Evolutionary conservation across 2,113 vertebrate genomes (phyloP), one percentile per base, ranked within the genome.

Genomic region (Fulica atra): DNA sequence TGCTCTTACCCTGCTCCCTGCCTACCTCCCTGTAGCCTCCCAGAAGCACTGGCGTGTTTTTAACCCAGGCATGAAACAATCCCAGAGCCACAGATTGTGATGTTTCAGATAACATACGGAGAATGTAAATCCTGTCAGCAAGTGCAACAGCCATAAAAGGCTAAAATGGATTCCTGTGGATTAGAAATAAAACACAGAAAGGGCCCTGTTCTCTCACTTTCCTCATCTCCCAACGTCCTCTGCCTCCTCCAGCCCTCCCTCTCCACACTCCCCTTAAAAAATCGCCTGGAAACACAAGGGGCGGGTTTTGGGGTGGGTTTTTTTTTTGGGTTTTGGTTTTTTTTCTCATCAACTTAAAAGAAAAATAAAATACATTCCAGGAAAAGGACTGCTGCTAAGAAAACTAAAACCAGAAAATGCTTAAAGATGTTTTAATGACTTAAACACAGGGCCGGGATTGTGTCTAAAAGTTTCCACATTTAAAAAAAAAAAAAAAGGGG

Each of bases 361-460:
- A 98, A 98, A 98, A 98, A 98, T 98, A 98, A 98, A 98, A 98
- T 96, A 97, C 97, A 94, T 98, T 98, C 98, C 98, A 98, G 98
- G 98, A 98, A 98, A 97, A 92, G 97, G 96, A 94, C 92, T 96
- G 97, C 98, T 98, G 98, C 96, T 93, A 97, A 97, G 97, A 97
- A 98, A 98, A 98, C 97, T 96, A 97, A 98, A 98, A 98, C 98
- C 98, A 98, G 98, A 98, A 98, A 98, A 98, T 88, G 95, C 98
- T 98, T 98, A 98, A 98, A 98, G 98, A 98, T 98, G 97, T 98
- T 98, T 98, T 98, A 98, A 98, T 98, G 98, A 98, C 98, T 98
- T 98, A 98, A 98, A 98, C 98, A 98, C 98, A 98, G 98, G 98
- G 97, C 96, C 36, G 84, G 94, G 98, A 98, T 98, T 98, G 98